Base-by-base conservation (phyloP, 2,888 invertebrate species). In the Ophion costatus region DNA sequence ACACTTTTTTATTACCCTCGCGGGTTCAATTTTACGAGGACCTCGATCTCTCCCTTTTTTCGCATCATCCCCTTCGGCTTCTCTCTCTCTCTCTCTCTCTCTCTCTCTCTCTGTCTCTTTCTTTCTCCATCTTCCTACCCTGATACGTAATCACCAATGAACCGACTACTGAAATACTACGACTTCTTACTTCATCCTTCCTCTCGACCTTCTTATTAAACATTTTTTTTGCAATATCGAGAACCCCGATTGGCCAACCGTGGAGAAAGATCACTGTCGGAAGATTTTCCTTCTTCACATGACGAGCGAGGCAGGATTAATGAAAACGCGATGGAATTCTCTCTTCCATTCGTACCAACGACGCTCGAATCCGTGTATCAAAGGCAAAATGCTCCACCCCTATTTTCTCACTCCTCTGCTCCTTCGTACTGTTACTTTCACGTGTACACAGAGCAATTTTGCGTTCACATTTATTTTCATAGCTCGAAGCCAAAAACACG, bases 21-120 rank as follows among this genome's bases (percentile, higher is more conserved):
- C 85, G 88, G 89, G 89, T 84, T 89, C 89, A 88, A 90, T 90
- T 90, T 90, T 88, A 87, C 83, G 86, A 86, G 80, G 86, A 87
- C 87, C 88, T 80, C 83, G 79, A 33, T 57, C 38, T 81, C 45
- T 57, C 59, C 69, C 24, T 75, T 66, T 77, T 64, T 33, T 73
- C 56, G 61, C 75, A 45, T 83, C 57, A 56, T 63, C 70, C 73
- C 51, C 33, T 51, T 29, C 75, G 51, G 67, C 59, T 69, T 61
- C 70, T 73, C 24, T 61, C 33, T 33, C 33, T 33, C 33, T 33
- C 33, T 33, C 33, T 33, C 33, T 33, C 33, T 33, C 33, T 33
- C 33, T 33, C 33, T 33, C 33, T 33, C 33, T 38, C 38, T 38
- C 38, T 3, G 7, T 38, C 38, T 38, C 38, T 38, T 5, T 38